Conservation (phyloP, 2,888 invertebrate genomes). For the Sycophila texana region DNA sequence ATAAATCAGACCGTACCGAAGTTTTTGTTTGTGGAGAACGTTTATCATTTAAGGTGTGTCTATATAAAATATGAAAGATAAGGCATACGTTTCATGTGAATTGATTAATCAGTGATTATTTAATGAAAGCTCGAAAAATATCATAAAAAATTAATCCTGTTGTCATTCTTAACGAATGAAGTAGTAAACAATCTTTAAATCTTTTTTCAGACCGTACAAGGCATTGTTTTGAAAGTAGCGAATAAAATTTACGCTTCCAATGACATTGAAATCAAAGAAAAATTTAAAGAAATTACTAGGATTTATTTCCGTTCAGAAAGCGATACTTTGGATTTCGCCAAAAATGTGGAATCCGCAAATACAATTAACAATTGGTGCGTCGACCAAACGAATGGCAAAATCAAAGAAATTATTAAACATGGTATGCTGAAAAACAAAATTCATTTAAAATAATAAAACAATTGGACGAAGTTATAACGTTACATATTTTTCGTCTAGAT, state of each 20-base stretch:
- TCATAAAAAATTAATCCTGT: too few relatives aligned
- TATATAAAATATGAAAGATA: too few relatives aligned
- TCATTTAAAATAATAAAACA: neutral
- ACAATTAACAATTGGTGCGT: constrained; percentile 89
- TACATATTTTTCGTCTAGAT: neutral
- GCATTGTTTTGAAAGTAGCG: constrained; percentile 82
- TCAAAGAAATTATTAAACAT: constrained; percentile 84
- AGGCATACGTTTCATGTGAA: too few relatives aligned
- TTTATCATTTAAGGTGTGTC: too few relatives aligned
- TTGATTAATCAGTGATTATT: too few relatives aligned
- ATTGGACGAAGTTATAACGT: neutral
- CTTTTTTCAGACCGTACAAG: constrained; percentile 71
- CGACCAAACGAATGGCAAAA: constrained; percentile 87
- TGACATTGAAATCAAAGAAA: constrained; percentile 75
- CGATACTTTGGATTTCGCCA: constrained; percentile 80
- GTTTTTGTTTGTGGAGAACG: too few relatives aligned
- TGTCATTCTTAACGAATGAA: too few relatives aligned
- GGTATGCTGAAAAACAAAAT: constrained; percentile 65
- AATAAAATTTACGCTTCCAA: constrained; percentile 84
- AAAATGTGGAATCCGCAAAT: constrained; percentile 73
- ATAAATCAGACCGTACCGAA: too few relatives aligned
- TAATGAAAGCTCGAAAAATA: too few relatives aligned
- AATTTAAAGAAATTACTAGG: constrained; percentile 79
- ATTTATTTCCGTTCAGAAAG: constrained; percentile 82
- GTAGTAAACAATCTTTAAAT: too few relatives aligned